Evolutionary conservation across 2,113 vertebrate genomes (phyloP).

Genomic region (Alethe diademata): DNA sequence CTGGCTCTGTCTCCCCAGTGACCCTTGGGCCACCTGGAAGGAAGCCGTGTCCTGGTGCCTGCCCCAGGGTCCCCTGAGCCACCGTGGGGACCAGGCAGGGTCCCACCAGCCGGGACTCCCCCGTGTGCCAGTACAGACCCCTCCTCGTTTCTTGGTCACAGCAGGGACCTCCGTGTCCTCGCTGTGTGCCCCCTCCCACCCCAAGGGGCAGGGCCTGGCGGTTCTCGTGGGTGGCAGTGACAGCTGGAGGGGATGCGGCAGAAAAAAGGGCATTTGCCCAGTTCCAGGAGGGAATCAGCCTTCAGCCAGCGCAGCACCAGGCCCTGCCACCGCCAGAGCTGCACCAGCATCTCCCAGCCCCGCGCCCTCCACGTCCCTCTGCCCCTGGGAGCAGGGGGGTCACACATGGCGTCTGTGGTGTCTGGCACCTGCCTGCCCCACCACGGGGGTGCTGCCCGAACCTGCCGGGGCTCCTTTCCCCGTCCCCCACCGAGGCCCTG

Average conservation of each 20-base stretch:
- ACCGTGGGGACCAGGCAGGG: fast-evolving
- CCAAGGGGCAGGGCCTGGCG: neutral
- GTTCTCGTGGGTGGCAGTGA: fast-evolving
- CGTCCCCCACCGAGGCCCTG: neutral
- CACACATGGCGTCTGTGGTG: fast-evolving
- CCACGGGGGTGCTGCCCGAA: fast-evolving
- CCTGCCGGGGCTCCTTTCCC: neutral
- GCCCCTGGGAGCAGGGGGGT: neutral
- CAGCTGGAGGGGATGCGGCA: fast-evolving
- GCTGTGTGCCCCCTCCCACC: fast-evolving
- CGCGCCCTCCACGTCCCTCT: fast-evolving
- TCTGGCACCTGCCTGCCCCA: neutral
- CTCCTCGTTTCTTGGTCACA: fast-evolving
- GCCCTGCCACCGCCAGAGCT: no score
- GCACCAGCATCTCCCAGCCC: neutral
- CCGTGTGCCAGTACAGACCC: neutral
- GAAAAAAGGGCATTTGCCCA: neutral
- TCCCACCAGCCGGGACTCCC: neutral
- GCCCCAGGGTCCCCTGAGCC: neutral
- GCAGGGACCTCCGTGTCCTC: fast-evolving
- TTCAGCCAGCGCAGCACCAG: fast-evolving
- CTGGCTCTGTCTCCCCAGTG: neutral
- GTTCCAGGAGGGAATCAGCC: neutral
- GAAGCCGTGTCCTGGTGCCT: neutral
- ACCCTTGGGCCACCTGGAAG: neutral